These are phyloP conservation scores for Nyctibius bracteatus DNA, from an alignment of 2,113 vertebrate species.

Conservation along the genomic window DNA sequence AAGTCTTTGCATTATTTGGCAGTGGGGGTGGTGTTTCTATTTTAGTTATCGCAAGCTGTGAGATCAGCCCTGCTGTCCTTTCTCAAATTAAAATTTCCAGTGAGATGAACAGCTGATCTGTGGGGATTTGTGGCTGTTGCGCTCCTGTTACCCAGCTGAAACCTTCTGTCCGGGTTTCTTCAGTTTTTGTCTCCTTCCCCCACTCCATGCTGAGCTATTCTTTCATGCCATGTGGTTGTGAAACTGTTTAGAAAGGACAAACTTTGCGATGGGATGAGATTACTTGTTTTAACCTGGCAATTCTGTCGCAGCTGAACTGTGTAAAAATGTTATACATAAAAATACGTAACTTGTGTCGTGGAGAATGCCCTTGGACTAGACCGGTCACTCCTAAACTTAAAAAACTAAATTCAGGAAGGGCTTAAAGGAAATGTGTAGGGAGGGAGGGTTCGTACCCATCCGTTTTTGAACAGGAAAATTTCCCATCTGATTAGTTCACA, in stretches of 20 bases:
- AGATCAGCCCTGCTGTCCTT: background rate
- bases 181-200: background rate
- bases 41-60: background rate
- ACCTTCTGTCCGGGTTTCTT: background rate
- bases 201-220: accelerated
- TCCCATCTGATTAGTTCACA: background rate
- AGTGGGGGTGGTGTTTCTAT: background rate
- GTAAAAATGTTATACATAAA: background rate
- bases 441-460: background rate
- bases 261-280: background rate
- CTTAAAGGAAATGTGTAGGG: background rate
- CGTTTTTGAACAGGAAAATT: background rate
- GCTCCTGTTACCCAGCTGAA: background rate
- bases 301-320: background rate
- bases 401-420: background rate
- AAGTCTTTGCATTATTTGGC: background rate
- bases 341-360: accelerated
- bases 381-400: background rate
- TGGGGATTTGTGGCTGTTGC: background rate
- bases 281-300: background rate
- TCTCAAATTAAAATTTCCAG: background rate
- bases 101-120: background rate
- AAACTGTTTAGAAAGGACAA: background rate
- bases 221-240: accelerated
- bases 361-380: background rate